Conservation (phyloP, 2,888 invertebrate species). For the Leptopterna dolabrata region DNA sequence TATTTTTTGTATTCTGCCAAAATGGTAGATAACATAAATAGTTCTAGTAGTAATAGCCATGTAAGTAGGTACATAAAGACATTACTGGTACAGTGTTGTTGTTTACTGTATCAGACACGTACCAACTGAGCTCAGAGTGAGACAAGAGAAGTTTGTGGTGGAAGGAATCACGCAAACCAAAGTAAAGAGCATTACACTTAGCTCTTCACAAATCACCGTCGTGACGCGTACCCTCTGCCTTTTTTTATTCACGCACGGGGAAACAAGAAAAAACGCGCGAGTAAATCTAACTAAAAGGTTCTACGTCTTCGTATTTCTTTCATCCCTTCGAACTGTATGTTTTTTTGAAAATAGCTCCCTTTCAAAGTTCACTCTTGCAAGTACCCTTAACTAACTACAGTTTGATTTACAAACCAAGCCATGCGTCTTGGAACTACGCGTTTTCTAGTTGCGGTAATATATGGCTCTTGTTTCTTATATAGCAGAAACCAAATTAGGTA, state of each 20-base stretch:
- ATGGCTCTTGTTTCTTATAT: no score
- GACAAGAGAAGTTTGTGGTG: background rate
- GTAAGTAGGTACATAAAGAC: no score
- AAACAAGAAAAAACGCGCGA: background rate
- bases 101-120: no score
- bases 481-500: no score
- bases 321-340: background rate
- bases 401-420: background rate
- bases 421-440: background rate
- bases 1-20: no score
- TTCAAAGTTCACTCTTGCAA: background rate
- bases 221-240: background rate
- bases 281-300: constrained; percentile 20
- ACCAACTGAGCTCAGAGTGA: no score
- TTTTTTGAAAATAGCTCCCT: background rate
- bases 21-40: no score
- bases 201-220: constrained; percentile 1
- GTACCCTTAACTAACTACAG: constrained; percentile 9
- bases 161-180: background rate
- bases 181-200: background rate
- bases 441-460: background rate
- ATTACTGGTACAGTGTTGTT: no score
- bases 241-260: background rate
- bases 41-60: no score
- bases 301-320: background rate